Evolutionary conservation across 53 echinoderm and acorn worm species (phyloP).

Genomic region (Echinarachnius parma): DNA sequence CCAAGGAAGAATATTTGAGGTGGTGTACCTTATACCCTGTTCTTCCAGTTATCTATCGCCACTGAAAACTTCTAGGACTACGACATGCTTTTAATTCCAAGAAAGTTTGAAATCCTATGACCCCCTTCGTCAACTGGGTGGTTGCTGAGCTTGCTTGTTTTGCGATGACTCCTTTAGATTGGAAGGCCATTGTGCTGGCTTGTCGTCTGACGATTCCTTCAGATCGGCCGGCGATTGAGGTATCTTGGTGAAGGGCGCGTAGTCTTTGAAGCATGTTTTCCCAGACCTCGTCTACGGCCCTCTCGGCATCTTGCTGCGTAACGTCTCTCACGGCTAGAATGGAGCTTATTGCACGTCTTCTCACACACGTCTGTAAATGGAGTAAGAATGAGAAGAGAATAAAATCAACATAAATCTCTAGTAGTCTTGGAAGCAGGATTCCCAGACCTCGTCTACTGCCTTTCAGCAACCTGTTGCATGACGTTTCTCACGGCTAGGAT

Average conservation of each 20-base stretch:
- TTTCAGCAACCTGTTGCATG: slow-evolving; percentile 53
- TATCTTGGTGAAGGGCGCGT: slow-evolving; percentile 75
- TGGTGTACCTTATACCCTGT: too few relatives aligned
- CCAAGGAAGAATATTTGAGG: too few relatives aligned
- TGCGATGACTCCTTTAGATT: too few relatives aligned
- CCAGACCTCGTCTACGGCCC: slow-evolving; percentile 74
- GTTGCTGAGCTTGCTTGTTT: too few relatives aligned
- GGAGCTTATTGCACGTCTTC: slow-evolving; percentile 69
- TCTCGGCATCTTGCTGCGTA: slow-evolving; percentile 54
- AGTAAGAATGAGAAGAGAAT: neutral
- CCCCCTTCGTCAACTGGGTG: too few relatives aligned
- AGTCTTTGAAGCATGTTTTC: slow-evolving; percentile 80
- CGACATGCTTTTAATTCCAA: too few relatives aligned
- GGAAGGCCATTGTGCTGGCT: too few relatives aligned
- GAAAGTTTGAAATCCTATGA: too few relatives aligned
- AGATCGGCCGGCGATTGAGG: slow-evolving; percentile 64
- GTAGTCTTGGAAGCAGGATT: slow-evolving; percentile 81
- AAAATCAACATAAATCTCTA: too few relatives aligned
- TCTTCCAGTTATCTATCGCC: too few relatives aligned
- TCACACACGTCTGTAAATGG: slow-evolving; percentile 71
- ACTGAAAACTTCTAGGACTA: too few relatives aligned
- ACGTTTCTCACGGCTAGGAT: slow-evolving; percentile 68
- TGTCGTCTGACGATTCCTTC: slow-evolving; percentile 20
- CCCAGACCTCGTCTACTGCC: slow-evolving; percentile 75
- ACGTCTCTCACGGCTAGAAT: slow-evolving; percentile 69